Percentiles rank a stretch among this genome's conserved stretches.
These are phyloP conservation scores for Noctilio leporinus DNA, from an alignment of 2,113 vertebrate species.

Conservation along the genomic window DNA sequence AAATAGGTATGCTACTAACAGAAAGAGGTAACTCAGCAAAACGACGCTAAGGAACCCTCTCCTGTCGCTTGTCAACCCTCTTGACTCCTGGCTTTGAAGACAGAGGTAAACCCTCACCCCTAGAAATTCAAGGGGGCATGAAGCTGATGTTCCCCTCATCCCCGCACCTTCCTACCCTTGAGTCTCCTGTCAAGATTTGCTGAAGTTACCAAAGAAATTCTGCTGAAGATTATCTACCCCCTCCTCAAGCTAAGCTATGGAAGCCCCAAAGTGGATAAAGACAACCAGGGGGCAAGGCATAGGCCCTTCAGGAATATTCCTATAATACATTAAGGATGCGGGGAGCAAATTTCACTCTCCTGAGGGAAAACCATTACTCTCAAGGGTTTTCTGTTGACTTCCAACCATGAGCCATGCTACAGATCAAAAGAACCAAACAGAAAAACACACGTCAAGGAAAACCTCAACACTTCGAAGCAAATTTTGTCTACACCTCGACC, in stretches of 20 bases:
- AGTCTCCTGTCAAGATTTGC: not conserved
- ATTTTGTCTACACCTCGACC: not conserved
- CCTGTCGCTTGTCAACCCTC: not conserved
- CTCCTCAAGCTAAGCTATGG: not conserved
- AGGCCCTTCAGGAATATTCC: not conserved
- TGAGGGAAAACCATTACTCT: not conserved
- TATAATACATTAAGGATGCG: not conserved
- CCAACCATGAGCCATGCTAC: not conserved
- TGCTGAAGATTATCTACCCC: not conserved
- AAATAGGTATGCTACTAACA: not conserved
- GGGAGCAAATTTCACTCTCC: not conserved
- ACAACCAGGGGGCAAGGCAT: not conserved
- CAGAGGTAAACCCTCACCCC: not conserved
- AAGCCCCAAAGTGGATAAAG: not conserved
- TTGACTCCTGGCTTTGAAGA: not conserved
- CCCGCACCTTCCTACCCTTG: not conserved
- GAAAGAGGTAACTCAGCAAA: not conserved
- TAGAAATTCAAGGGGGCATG: not conserved
- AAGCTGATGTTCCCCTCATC: not conserved
- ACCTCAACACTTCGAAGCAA: not conserved
- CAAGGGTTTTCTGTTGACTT: not conserved
- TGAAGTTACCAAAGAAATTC: not conserved
- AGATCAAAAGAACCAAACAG: not conserved
- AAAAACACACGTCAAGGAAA: conserved; percentile 26
- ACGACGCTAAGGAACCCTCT: not conserved